A percentile compares a stretch with the other conserved stretches of the same genome.
These are phyloP conservation scores for Oryzias woworae DNA, from an alignment of 2,113 vertebrate species.

Conservation along the genomic window DNA sequence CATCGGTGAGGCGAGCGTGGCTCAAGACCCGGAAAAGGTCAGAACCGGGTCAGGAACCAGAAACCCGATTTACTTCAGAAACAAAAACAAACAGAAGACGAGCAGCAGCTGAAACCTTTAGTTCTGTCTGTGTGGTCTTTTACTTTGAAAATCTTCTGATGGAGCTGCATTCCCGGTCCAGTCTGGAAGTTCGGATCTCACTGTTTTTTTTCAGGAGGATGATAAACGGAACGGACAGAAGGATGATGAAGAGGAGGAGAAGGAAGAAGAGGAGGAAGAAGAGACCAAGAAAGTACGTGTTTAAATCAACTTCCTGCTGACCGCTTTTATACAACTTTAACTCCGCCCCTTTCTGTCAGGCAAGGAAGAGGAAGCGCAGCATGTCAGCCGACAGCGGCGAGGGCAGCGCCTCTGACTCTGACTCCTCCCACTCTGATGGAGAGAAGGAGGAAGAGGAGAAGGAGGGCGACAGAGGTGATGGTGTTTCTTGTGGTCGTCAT, in stretches of 20 bases:
- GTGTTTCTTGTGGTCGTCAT: background rate
- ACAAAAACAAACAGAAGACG: too few species aligned
- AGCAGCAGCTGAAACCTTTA: too few species aligned
- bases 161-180: background rate
- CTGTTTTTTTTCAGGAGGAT: conserved; percentile 4
- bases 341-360: conserved; percentile 54
- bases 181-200: background rate
- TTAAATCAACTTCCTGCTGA: accelerated
- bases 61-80: too few species aligned
- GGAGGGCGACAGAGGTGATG: conserved; percentile 41
- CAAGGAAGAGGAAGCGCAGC: conserved; percentile 84
- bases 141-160: background rate
- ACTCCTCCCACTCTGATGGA: conserved; percentile 74
- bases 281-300: conserved; percentile 53
- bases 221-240: conserved; percentile 42
- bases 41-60: background rate
- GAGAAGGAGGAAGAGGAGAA: conserved; percentile 66
- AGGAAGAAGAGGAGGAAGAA: conserved; percentile 58
- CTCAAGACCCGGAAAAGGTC: conserved; percentile 13
- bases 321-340: background rate
- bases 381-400: conserved; percentile 68
- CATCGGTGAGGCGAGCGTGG: background rate
- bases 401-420: conserved; percentile 76
- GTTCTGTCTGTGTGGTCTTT: too few species aligned
- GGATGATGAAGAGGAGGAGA: conserved; percentile 47